These are phyloP conservation scores for Euura saliciscinereae DNA, from an alignment of 1,140 invertebrate genomes.

Conservation along the genomic window DNA sequence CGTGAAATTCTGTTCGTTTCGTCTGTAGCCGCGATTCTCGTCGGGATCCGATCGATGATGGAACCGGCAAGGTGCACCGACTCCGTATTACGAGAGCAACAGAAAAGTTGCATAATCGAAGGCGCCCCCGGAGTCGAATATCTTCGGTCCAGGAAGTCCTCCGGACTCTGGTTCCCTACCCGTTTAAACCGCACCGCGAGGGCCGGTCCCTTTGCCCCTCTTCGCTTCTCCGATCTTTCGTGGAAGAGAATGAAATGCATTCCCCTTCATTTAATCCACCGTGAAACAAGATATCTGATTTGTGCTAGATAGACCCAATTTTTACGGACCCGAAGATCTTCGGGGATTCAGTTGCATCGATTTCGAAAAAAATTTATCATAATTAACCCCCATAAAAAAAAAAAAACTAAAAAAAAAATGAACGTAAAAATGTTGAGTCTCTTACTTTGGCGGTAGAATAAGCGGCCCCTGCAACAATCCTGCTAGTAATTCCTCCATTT, in stretches of 20 bases:
- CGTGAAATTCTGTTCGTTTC: not conserved
- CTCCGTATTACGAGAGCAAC: not conserved
- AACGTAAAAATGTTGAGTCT: not conserved
- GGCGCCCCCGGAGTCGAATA: not conserved
- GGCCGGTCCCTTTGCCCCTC: too few species aligned
- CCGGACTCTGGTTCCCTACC: too few species aligned
- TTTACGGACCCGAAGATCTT: too few species aligned
- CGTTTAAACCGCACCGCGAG: too few species aligned
- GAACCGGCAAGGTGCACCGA: not conserved
- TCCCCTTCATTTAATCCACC: not conserved
- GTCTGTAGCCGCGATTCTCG: not conserved
- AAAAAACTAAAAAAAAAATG: too few species aligned
- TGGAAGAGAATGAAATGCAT: too few species aligned
- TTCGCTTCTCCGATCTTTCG: too few species aligned
- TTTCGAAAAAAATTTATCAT: too few species aligned
- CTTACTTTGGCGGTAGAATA: not conserved
- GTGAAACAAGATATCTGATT: not conserved
- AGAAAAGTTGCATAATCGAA: not conserved
- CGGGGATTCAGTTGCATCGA: too few species aligned
- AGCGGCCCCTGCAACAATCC: not conserved
- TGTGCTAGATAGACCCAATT: too few species aligned
- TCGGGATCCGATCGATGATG: not conserved
- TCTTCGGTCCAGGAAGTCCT: too few species aligned
- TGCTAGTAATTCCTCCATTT: not conserved
- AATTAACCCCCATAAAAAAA: too few species aligned